Base-by-base conservation (phyloP, 2,888 invertebrate species). In the Cotesia congregata region DNA sequence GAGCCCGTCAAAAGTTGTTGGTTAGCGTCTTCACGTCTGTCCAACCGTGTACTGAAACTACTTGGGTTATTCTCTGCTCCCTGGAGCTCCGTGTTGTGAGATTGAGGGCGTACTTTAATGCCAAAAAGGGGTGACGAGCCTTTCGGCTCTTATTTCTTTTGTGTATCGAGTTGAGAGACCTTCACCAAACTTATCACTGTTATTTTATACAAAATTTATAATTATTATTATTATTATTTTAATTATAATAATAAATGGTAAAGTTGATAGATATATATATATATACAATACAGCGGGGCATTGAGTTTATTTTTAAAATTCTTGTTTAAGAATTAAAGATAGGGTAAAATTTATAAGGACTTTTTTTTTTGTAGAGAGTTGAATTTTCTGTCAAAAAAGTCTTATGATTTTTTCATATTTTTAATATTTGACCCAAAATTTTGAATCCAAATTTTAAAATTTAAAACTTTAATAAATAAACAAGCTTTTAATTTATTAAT, bases 1-100 rank as follows among this genome's bases (percentile, higher is more conserved):
- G 73, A 69, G 67, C 59, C 60, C 77, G 73, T 67, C 77, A 73
- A 60, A 77, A 65, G 65, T 77, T 74, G 65, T 73, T 77, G 73
- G 73, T 75, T 75, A 71, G 50, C 30, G 69, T 75, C 78, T 78
- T 67, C 72, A 75, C 64, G 72, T 77, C 77, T 38, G 73, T 65
- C 73, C 73, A 50, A 73, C 67, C 73, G 59, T 73, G 67, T 67
- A 73, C 73, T 73, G 12, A 40, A 73, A 73, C 73, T 73, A 73
- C 73, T 73, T 67, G 67, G 73, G 67, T 73, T 50, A 50, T 50
- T 12, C 50, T 50, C 9, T 50, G 12, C 50, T 73, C 67, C 59
- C 67, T 70, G 50, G 60, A 50, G 30, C 59, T 41, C 50, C 70
- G 70, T 30, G 30, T 30, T 30, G 30, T 30, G 30, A 30, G 30